Evolutionary conservation across 2,797 vertebrate genomes (phyloP).

Genomic region (Chiloscyllium punctatum): DNA sequence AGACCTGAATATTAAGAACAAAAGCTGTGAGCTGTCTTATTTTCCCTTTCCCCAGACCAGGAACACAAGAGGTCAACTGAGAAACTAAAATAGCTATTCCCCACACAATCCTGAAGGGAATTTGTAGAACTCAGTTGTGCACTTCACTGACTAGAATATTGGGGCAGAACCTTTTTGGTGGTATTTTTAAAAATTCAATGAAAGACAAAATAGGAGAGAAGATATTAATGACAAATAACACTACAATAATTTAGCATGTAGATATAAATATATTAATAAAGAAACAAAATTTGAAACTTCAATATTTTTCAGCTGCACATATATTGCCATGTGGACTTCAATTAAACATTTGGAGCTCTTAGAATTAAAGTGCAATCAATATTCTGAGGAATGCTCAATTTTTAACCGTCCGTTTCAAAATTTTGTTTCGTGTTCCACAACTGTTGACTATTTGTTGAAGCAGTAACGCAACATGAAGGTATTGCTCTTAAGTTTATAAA

Average conservation of each 20-base stretch:
- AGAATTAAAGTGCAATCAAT: background rate
- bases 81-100: background rate
- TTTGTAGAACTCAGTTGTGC: background rate
- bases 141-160: background rate
- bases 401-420: background rate
- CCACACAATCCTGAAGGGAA: background rate
- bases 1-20: background rate
- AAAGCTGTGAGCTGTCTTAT: background rate
- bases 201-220: background rate
- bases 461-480: conserved; percentile 2
- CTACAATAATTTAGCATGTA: conserved; percentile 13
- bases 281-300: background rate
- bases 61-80: background rate
- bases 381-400: background rate
- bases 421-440: background rate
- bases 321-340: background rate
- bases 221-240: background rate
- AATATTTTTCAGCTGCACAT: background rate
- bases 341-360: background rate
- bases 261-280: background rate
- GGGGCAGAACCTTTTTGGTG: background rate
- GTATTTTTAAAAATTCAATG: background rate
- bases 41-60: background rate
- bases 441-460: conserved; percentile 30
- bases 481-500: background rate